Evolutionary conservation across 2,797 vertebrate genomes (phyloP).

Genomic region (Cheirogaleus major): DNA sequence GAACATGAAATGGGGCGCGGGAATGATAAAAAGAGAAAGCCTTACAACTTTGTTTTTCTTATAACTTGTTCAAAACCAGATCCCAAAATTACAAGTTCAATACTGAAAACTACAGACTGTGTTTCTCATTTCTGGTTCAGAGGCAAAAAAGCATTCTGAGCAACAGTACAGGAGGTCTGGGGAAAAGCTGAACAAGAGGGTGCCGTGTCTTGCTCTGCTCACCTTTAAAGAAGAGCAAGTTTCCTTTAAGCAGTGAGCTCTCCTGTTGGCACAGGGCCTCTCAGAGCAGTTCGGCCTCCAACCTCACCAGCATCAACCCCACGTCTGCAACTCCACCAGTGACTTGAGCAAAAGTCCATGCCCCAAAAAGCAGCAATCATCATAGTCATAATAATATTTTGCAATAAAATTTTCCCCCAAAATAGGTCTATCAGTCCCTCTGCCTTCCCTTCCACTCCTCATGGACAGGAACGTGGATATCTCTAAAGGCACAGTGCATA

Average conservation of each 20-base stretch:
- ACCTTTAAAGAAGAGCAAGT: neutral
- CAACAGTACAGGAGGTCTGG: neutral
- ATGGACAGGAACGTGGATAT: fast-evolving
- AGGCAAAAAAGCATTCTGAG: neutral
- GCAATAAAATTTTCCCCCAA: neutral
- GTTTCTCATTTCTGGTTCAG: neutral
- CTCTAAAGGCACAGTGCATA: neutral
- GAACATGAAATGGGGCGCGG: neutral
- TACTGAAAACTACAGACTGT: neutral
- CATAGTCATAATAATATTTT: neutral
- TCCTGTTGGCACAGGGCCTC: neutral
- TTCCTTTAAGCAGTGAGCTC: neutral
- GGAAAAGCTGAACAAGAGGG: neutral
- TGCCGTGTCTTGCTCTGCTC: neutral
- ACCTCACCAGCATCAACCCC: neutral
- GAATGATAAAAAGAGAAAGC: neutral
- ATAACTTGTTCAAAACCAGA: neutral
- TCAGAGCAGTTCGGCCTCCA: fast-evolving
- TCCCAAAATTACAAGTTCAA: neutral
- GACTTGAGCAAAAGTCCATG: neutral
- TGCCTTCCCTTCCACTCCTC: neutral
- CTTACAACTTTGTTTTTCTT: neutral
- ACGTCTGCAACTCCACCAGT: neutral
- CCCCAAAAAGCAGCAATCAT: neutral
- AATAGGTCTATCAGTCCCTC: fast-evolving